These are phyloP conservation scores for Leguminivora glycinivorella DNA, from an alignment of 1,140 invertebrate species.

Conservation along the genomic window DNA sequence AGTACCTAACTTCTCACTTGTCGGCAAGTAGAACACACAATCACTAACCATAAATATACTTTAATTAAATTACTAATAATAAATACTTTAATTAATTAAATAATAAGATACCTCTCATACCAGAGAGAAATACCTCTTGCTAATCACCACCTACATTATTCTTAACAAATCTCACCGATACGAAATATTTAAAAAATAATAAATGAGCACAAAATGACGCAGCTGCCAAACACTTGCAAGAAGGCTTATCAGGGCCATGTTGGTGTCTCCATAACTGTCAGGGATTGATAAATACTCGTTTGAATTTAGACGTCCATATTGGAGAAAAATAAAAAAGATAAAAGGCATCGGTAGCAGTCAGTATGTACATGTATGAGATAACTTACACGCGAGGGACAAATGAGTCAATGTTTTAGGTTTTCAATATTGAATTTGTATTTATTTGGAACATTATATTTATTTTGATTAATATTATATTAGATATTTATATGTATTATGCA, in stretches of 20 bases:
- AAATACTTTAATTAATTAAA: too few relatives aligned
- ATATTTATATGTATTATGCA: too few relatives aligned
- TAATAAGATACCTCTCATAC: too few relatives aligned
- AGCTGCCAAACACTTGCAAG: constrained; percentile 52
- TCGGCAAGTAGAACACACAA: too few relatives aligned
- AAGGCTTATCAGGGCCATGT: constrained; percentile 54
- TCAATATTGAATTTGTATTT: constrained; percentile 31
- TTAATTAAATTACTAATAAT: too few relatives aligned
- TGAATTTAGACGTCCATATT: constrained; percentile 57
- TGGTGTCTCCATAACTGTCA: constrained; percentile 47
- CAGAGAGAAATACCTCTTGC: not conserved
- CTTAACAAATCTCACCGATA: constrained; percentile 7
- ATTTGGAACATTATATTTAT: too few relatives aligned
- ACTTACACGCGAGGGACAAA: constrained; percentile 31
- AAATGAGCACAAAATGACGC: constrained; percentile 46
- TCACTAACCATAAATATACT: too few relatives aligned
- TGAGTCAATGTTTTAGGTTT: constrained; percentile 22
- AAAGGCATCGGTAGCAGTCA: constrained; percentile 52
- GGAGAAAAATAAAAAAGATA: constrained; percentile 48
- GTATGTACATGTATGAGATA: constrained; percentile 45
- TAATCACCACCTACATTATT: constrained; percentile 13
- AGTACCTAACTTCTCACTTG: too few relatives aligned
- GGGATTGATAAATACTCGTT: constrained; percentile 46
- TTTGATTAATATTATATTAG: too few relatives aligned
- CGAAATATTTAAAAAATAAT: constrained; percentile 33